phyloP scores from a whole-genome alignment of 2,888 invertebrate genomes.

The Lasiommata megera region DNA sequence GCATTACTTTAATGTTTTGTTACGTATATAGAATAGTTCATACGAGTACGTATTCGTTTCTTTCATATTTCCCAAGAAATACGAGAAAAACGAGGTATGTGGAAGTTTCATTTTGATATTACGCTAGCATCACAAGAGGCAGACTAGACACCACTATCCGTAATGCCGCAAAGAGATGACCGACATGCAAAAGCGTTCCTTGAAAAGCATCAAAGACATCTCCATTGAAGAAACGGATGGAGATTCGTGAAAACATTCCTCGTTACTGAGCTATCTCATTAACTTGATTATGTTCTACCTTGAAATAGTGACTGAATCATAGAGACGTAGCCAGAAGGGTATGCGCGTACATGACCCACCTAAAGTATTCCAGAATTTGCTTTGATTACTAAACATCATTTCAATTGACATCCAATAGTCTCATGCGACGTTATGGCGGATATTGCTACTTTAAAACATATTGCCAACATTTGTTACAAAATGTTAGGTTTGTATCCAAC shows the following conservation, averaged over 20 bases:
- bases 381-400: too few relatives aligned
- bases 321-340: not conserved
- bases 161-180: constrained; percentile 20
- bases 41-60: not conserved
- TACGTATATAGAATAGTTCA: not conserved
- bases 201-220: constrained; percentile 15
- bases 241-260: constrained; percentile 40
- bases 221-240: constrained; percentile 43
- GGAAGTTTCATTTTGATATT: constrained; percentile 12
- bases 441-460: too few relatives aligned
- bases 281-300: constrained; percentile 56
- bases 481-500: too few relatives aligned
- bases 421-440: too few relatives aligned
- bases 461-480: too few relatives aligned
- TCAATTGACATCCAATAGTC: too few relatives aligned
- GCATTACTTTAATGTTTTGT: too few relatives aligned
- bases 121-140: not conserved
- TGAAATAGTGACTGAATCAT: constrained; percentile 33
- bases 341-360: not conserved
- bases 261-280: constrained; percentile 49
- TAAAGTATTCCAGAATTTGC: too few relatives aligned
- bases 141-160: not conserved
- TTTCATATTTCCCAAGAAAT: not conserved
- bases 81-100: not conserved
- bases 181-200: constrained; percentile 21